Conservation (phyloP, 2,888 invertebrate genomes). For the Taphrorychus bicolor region DNA sequence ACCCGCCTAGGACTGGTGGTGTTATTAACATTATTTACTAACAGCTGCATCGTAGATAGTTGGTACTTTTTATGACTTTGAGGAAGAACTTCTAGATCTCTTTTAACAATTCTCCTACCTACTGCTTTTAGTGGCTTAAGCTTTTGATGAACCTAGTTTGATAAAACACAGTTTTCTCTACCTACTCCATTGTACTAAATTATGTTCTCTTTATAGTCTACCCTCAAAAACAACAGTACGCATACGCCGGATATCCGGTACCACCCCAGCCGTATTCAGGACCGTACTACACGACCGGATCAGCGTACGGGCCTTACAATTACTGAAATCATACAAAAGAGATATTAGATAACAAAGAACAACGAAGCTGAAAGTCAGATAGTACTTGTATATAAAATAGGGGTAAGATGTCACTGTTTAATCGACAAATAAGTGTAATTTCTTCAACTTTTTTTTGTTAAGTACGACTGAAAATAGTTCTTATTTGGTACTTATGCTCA, state of each 20-base stretch:
- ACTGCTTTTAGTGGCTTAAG: not conserved
- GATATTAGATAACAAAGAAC: not conserved
- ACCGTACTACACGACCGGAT: constrained; percentile 87
- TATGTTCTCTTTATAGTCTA: constrained; percentile 83
- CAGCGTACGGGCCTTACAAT: constrained; percentile 93
- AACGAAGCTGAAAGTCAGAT: not conserved
- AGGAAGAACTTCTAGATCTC: too few species aligned
- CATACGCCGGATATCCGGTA: constrained; percentile 85
- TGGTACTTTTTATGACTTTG: too few species aligned
- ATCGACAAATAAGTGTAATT: too few species aligned
- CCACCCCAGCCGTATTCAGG: constrained; percentile 83
- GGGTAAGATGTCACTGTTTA: not conserved
- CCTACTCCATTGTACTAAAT: not conserved
- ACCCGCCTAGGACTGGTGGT: constrained; percentile 25
- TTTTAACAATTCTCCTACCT: not conserved
- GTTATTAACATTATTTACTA: not conserved
- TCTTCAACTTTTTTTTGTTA: too few species aligned
- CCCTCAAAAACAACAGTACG: constrained; percentile 93
- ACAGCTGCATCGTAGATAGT: too few species aligned
- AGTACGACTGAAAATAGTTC: not conserved
- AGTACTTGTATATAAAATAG: constrained; percentile 1
- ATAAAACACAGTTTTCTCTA: too few species aligned
- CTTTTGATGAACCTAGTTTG: too few species aligned
- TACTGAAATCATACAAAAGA: constrained; percentile 66
- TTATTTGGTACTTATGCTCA: not conserved